Evolutionary conservation across 2,888 invertebrate genomes (phyloP), one percentile per base, ranked within the genome.

Genomic region (Lasioglossum oenotherae): DNA sequence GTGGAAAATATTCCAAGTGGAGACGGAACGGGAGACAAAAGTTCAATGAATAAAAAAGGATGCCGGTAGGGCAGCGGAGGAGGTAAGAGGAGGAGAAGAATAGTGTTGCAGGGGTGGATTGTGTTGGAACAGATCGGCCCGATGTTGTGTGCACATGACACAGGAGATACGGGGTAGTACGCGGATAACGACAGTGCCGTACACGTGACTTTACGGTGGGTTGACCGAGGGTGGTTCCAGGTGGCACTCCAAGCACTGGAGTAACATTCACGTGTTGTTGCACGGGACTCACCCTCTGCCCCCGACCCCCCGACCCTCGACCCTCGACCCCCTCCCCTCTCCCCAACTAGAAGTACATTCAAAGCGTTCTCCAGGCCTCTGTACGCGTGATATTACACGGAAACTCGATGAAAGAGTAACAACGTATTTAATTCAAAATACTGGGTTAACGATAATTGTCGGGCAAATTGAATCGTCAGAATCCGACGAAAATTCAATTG

Each of bases 241-340:
- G 80, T 82, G 73, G 67, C 79, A 74, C 85, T 75, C 80, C 78
- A 73, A 80, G 60, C 60, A 75, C 79, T 75, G 84, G 31, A 86
- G 87, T 86, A 85, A 85, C 86, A 84, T 85, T 92, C 93, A 93
- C 92, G 93, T 92, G 93, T 87, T 84, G 74, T 84, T 83, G 82
- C 92, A 93, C 92, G 91, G 80, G 92, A 60, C 74, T 53, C 75
- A 27, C 57, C 64, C 69, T 67, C 80, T 77, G 81, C 79, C 74
- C 64, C 80, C 76, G 38, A 23, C 23, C 79, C 76, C 44, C 74
- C 72, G 60, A 80, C 74, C 31, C 31, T 31, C 60, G 16, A 64
- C 31, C 31, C 5, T 3, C 31, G 16, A 23, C 8, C 8, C 49
- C 5, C 74, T 74, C 44, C 74, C 74, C 49, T 74, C 74, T 3